phyloP scores from a whole-genome alignment of 1,140 invertebrate species.

The Drosophila sechellia region DNA sequence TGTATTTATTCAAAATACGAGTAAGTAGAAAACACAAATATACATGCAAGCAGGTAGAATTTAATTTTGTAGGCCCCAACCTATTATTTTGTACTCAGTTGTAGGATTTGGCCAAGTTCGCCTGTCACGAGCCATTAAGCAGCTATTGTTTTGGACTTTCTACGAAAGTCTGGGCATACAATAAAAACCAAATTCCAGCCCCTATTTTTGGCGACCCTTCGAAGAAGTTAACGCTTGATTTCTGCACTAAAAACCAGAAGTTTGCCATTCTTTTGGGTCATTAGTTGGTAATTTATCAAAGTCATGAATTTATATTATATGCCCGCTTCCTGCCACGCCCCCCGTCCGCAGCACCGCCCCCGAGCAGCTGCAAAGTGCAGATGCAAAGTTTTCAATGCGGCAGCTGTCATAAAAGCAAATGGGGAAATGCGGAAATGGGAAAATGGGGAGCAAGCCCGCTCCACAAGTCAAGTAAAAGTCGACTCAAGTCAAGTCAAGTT shows the following conservation, averaged over 20 bases:
- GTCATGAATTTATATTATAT: slow-evolving; percentile 71
- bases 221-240: slow-evolving; percentile 59
- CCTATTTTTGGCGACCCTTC: background rate
- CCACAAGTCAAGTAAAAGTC: background rate
- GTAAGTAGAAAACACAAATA: no score
- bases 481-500: slow-evolving; percentile 3
- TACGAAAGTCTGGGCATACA: background rate
- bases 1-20: background rate
- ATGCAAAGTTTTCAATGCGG: slow-evolving; percentile 65
- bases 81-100: background rate
- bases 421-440: slow-evolving; percentile 22
- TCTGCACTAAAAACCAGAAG: slow-evolving; percentile 73
- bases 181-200: slow-evolving; percentile 24
- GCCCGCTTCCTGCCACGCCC: slow-evolving; percentile 2
- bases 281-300: slow-evolving; percentile 82
- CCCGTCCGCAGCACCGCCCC: background rate
- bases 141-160: slow-evolving; percentile 61
- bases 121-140: slow-evolving; percentile 70
- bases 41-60: no score
- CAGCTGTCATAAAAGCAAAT: slow-evolving; percentile 66
- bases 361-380: slow-evolving; percentile 57
- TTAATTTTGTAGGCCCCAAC: no score
- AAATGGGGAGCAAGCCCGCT: background rate
- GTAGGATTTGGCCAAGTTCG: slow-evolving; percentile 2
- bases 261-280: slow-evolving; percentile 73